Percentiles rank a stretch among this genome's conserved stretches.
These are phyloP conservation scores for Echinarachnius parma DNA, from an alignment of 53 echinoderm and acorn worm species.

Conservation along the genomic window DNA sequence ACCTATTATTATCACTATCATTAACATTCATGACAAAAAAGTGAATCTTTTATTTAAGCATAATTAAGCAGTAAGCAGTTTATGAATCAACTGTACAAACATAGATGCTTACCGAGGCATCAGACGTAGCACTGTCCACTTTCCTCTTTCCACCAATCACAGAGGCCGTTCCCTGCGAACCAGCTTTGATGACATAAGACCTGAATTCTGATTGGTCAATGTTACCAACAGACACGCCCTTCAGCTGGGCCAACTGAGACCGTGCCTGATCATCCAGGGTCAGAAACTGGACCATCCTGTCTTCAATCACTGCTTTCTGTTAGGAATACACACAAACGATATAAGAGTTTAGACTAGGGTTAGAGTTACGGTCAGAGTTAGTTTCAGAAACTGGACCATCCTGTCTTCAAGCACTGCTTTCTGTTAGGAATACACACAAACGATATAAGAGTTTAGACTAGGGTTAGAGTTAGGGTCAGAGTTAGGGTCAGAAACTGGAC, in stretches of 20 bases:
- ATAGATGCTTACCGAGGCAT: slow-evolving; percentile 22
- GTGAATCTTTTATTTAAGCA: too few species aligned
- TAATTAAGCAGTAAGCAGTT: too few species aligned
- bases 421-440: slow-evolving; percentile 2
- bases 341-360: too few species aligned
- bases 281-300: background rate
- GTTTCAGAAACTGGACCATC: slow-evolving; percentile 1
- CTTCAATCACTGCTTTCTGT: slow-evolving; percentile 27
- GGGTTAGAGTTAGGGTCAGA: too few species aligned
- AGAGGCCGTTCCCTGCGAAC: background rate
- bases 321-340: background rate
- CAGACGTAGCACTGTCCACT: background rate
- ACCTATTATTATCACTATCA: too few species aligned
- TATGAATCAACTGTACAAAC: too few species aligned
- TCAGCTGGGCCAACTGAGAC: slow-evolving; percentile 37
- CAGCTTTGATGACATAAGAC: background rate
- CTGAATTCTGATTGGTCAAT: slow-evolving; percentile 45
- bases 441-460: too few species aligned
- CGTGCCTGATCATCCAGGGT: slow-evolving; percentile 28
- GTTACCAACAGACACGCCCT: slow-evolving; percentile 40
- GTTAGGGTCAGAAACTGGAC: background rate
- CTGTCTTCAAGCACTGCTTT: slow-evolving; percentile 17
- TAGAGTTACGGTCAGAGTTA: too few species aligned
- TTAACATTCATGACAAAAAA: too few species aligned
- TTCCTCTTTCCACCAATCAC: slow-evolving; percentile 36